Evolutionary conservation across 2,888 invertebrate genomes (phyloP).

Genomic region (Eristalinus sepulchralis): DNA sequence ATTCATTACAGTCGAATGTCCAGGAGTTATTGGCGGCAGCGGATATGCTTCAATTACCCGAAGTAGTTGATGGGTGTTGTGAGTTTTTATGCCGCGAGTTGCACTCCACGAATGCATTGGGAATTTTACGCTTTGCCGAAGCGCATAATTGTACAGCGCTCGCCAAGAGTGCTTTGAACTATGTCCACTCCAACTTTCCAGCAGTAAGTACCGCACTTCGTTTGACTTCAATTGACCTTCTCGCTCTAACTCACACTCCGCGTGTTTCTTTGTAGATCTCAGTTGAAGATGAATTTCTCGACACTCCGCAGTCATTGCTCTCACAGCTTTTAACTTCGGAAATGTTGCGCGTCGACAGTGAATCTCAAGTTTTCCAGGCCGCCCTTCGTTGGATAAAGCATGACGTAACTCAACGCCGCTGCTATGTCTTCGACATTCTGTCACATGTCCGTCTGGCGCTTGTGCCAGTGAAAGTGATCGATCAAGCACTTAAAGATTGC

Average conservation of each 20-base stretch:
- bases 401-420: constrained; percentile 88
- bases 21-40: constrained; percentile 94
- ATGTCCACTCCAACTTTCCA: constrained; percentile 92
- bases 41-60: constrained; percentile 94
- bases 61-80: constrained; percentile 91
- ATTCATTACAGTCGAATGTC: constrained; percentile 84
- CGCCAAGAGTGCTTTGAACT: constrained; percentile 89
- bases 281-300: constrained; percentile 91
- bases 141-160: constrained; percentile 91
- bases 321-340: constrained; percentile 91
- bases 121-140: constrained; percentile 95
- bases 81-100: constrained; percentile 92
- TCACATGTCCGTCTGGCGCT: constrained; percentile 91
- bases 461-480: constrained; percentile 89
- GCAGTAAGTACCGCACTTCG: constrained; percentile 82
- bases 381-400: constrained; percentile 94
- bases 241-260: neutral
- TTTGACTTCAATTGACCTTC: neutral
- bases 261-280: constrained; percentile 77
- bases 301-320: constrained; percentile 89
- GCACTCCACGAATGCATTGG: constrained; percentile 93
- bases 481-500: constrained; percentile 89
- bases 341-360: constrained; percentile 92
- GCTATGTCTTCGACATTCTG: constrained; percentile 92
- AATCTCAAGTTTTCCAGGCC: constrained; percentile 93